Percentiles rank a stretch among this genome's conserved stretches.
Evolutionary conservation across 1,140 invertebrate species (phyloP).

Genomic region (Chrysomallon squamiferum): DNA sequence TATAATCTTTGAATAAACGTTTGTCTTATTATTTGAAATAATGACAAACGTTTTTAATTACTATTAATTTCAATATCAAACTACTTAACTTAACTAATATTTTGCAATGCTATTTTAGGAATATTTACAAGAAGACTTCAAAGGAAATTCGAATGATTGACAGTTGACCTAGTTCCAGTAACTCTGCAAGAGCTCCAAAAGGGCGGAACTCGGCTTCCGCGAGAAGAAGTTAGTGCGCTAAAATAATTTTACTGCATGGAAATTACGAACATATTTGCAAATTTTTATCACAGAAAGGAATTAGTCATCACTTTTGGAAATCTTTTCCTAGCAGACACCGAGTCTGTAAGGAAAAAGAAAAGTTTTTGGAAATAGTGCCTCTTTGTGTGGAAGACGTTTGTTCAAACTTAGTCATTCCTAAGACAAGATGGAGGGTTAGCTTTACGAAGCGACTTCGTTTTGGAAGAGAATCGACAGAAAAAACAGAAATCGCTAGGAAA

Average conservation of each 20-base stretch:
- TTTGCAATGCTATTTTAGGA: too few relatives aligned
- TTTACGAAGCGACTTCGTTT: background rate
- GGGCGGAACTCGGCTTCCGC: constrained; percentile 19
- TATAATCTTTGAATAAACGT: too few relatives aligned
- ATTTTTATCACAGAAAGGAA: background rate
- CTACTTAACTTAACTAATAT: too few relatives aligned
- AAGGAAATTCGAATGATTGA: constrained; percentile 3
- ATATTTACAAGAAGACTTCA: too few relatives aligned
- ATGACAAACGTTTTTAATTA: too few relatives aligned
- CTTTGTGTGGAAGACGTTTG: constrained; percentile 1
- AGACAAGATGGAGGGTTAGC: constrained; percentile 9
- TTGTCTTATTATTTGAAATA: too few relatives aligned
- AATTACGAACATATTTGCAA: constrained; percentile 3
- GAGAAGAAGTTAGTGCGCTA: constrained; percentile 10
- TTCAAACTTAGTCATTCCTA: background rate
- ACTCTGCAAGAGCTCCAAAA: background rate
- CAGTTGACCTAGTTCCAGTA: background rate
- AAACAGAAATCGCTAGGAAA: background rate
- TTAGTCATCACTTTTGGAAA: background rate
- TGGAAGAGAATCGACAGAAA: background rate
- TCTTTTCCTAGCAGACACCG: background rate
- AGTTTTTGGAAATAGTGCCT: constrained; percentile 6
- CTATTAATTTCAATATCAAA: too few relatives aligned
- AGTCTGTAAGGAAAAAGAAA: background rate
- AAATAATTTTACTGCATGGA: background rate